These are phyloP conservation scores for Pan paniscus DNA, from an alignment of 2,113 vertebrate genomes.

Conservation along the genomic window DNA sequence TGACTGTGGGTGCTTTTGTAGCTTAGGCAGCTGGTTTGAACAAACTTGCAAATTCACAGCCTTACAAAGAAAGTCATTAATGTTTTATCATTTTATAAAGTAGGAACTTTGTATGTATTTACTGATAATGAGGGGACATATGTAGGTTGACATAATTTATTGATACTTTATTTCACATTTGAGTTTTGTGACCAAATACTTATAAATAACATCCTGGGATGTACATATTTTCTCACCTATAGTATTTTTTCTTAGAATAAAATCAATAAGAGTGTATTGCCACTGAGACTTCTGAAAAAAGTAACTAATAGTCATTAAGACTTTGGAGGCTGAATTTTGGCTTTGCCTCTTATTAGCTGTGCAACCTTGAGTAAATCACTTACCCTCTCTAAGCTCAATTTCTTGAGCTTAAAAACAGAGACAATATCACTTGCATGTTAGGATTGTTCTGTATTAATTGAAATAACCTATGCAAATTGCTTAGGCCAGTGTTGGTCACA, in stretches of 20 bases:
- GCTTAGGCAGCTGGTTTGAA: constrained; percentile 45
- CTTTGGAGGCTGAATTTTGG: background rate
- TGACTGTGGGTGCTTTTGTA: constrained; percentile 44
- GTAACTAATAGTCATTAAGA: background rate
- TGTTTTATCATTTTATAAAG: constrained; percentile 60
- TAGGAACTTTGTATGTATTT: constrained; percentile 61
- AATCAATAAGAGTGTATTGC: background rate
- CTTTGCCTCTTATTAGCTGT: constrained; percentile 3
- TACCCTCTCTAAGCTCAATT: constrained; percentile 1
- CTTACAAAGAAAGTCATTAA: constrained; percentile 58
- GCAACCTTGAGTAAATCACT: background rate
- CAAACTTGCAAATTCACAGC: constrained; percentile 56
- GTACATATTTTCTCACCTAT: constrained; percentile 12
- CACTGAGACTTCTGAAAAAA: background rate
- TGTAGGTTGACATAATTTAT: constrained; percentile 69
- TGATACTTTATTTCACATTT: constrained; percentile 53
- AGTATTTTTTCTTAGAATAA: background rate
- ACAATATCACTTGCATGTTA: background rate
- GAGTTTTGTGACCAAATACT: constrained; percentile 58
- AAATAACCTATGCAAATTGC: background rate
- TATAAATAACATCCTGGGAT: constrained; percentile 29
- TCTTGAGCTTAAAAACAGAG: background rate
- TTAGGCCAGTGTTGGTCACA: background rate
- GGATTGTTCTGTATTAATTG: background rate
- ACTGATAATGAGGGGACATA: constrained; percentile 51